Evolutionary conservation across 2,797 vertebrate genomes (phyloP).

Genomic region (Anguilla anguilla): DNA sequence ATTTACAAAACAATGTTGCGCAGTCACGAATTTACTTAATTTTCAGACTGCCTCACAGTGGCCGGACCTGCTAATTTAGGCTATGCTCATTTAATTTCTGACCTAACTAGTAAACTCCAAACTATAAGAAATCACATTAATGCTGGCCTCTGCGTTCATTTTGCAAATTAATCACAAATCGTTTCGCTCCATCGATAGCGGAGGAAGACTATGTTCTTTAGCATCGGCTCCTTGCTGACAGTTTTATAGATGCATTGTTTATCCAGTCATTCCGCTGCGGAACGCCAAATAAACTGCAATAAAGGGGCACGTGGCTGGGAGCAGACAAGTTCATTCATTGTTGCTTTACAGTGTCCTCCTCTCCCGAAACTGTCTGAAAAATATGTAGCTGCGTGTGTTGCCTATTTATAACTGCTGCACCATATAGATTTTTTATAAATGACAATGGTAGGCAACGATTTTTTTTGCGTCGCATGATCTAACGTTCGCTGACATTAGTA

Average conservation of each 20-base stretch:
- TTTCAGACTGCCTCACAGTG: not conserved
- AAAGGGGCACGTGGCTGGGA: slow-evolving; percentile 13
- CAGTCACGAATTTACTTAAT: not conserved
- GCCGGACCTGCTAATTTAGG: not conserved
- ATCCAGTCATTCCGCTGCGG: not conserved
- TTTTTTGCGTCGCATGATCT: not conserved
- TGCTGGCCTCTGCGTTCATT: not conserved
- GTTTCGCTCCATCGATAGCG: not conserved
- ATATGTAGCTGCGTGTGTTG: not conserved
- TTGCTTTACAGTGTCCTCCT: not conserved
- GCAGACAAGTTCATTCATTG: slow-evolving; percentile 9
- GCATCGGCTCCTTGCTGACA: not conserved
- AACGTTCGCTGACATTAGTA: not conserved
- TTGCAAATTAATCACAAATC: not conserved
- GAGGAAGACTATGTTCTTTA: not conserved
- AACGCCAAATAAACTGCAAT: not conserved
- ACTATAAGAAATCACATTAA: not conserved
- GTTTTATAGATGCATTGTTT: slow-evolving; percentile 10
- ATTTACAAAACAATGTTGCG: not conserved
- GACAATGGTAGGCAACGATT: not conserved
- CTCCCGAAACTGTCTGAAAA: not conserved
- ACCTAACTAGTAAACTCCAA: not conserved
- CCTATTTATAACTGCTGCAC: not conserved
- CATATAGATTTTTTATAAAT: not conserved
- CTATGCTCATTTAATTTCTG: not conserved